Conservation (phyloP, 2,113 vertebrate species). For the Formicarius rufipectus region DNA sequence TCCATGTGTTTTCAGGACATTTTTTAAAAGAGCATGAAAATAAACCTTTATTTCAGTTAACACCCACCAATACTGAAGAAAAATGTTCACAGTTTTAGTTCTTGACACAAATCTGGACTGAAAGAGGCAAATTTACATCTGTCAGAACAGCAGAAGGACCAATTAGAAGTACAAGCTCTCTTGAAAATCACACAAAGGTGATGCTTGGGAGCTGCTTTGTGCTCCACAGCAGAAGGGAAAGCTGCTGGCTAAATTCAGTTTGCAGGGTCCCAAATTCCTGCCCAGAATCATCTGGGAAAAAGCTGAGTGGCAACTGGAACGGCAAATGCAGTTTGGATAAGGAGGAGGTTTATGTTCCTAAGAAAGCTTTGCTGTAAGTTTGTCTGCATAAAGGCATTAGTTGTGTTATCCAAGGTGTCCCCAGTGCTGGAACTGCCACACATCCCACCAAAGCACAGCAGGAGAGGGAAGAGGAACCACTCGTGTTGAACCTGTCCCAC, state of each 20-base stretch:
- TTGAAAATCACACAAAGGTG: not conserved
- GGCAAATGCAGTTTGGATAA: not conserved
- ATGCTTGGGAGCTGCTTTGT: not conserved
- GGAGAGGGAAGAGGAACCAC: not conserved
- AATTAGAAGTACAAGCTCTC: not conserved
- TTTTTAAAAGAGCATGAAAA: slow-evolving; percentile 80
- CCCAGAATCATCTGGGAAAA: not conserved
- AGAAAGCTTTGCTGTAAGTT: not conserved
- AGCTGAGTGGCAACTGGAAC: not conserved
- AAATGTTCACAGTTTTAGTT: slow-evolving; percentile 76
- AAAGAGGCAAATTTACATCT: slow-evolving; percentile 71
- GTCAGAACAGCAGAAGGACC: slow-evolving; percentile 57
- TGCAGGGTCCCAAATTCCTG: not conserved
- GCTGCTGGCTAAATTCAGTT: not conserved
- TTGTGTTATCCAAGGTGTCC: not conserved
- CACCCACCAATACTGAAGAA: slow-evolving; percentile 67
- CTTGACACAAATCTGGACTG: slow-evolving; percentile 67
- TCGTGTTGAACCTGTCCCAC: not conserved
- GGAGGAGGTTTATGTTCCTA: not conserved
- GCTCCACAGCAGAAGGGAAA: not conserved
- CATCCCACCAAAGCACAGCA: not conserved
- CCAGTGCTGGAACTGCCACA: not conserved
- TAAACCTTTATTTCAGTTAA: slow-evolving; percentile 81
- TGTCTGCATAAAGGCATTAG: not conserved
- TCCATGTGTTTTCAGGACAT: slow-evolving; percentile 49